Conservation (phyloP, 2,888 invertebrate species). For the Linnaemya tessellans region DNA sequence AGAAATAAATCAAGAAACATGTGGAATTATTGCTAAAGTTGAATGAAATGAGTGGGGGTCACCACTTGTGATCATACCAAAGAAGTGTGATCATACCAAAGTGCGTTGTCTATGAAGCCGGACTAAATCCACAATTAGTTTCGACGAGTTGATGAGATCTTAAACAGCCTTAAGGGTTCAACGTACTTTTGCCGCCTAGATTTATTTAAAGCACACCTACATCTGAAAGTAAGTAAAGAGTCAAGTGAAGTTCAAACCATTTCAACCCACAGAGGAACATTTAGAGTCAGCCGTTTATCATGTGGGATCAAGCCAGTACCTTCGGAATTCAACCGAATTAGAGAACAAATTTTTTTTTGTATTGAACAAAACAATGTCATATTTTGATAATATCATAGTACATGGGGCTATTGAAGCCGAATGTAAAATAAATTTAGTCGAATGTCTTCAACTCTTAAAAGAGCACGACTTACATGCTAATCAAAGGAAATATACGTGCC, state of each 20-base stretch:
- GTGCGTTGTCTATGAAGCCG: conserved; percentile 51
- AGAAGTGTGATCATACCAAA: background rate
- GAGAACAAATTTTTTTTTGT: conserved; percentile 63
- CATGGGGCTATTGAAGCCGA: conserved; percentile 59
- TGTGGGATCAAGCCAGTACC: conserved; percentile 63
- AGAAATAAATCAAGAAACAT: conserved; percentile 28
- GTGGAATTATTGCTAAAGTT: conserved; percentile 48
- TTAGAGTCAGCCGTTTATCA: conserved; percentile 43
- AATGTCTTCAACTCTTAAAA: conserved; percentile 58
- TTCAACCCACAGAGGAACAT: conserved; percentile 56
- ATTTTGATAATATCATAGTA: conserved; percentile 64
- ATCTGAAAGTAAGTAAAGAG: conserved; percentile 51
- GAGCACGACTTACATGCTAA: conserved; percentile 68
- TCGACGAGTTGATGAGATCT: conserved; percentile 57
- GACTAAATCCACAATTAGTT: conserved; percentile 38
- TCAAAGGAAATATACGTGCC: conserved; percentile 48
- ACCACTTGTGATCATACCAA: conserved; percentile 50
- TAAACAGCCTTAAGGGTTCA: conserved; percentile 46
- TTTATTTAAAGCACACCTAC: conserved; percentile 61
- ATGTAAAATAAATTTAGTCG: conserved; percentile 62
- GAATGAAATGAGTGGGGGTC: conserved; percentile 49
- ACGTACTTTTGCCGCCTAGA: conserved; percentile 59
- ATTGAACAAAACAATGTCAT: conserved; percentile 65
- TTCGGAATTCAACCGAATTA: conserved; percentile 58
- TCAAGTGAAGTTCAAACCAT: conserved; percentile 58